phyloP scores from a whole-genome alignment of 2,888 invertebrate genomes.

The Osmoderma eremita region DNA sequence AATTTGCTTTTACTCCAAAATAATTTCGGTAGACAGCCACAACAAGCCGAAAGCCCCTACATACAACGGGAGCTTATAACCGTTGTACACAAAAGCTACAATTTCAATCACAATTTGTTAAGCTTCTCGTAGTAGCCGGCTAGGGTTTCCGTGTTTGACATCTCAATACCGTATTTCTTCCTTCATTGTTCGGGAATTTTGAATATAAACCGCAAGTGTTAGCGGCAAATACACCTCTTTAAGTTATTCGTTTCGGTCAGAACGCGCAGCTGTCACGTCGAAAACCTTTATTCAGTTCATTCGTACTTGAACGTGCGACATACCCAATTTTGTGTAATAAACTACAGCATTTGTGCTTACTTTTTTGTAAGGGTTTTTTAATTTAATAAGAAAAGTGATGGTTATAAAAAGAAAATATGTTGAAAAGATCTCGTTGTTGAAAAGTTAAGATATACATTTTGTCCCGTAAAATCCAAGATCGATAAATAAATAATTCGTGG shows the following conservation, averaged over 20 bases:
- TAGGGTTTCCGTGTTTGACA: slow-evolving; percentile 42
- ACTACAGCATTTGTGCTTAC: too few relatives aligned
- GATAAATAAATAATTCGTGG: too few relatives aligned
- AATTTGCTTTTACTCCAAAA: too few relatives aligned
- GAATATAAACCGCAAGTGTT: slow-evolving; percentile 37
- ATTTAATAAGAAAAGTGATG: too few relatives aligned
- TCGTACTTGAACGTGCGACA: too few relatives aligned
- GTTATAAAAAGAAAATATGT: too few relatives aligned
- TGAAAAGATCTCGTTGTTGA: too few relatives aligned
- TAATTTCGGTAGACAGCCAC: slow-evolving; percentile 38
- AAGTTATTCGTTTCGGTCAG: slow-evolving; percentile 28
- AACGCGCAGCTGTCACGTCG: slow-evolving; percentile 26
- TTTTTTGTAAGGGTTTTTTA: too few relatives aligned
- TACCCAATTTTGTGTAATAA: too few relatives aligned
- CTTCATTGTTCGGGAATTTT: slow-evolving; percentile 29
- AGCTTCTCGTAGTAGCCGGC: slow-evolving; percentile 45
- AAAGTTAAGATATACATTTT: not conserved
- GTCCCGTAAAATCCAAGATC: not conserved
- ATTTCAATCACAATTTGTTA: slow-evolving; percentile 51
- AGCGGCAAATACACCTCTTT: slow-evolving; percentile 29
- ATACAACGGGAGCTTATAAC: slow-evolving; percentile 48
- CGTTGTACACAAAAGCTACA: slow-evolving; percentile 49
- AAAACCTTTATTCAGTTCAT: not conserved
- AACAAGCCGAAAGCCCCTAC: slow-evolving; percentile 46
- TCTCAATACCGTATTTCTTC: slow-evolving; percentile 41